A percentile compares a stretch with the other conserved stretches of the same genome.
Conservation (phyloP, 1,140 invertebrate genomes). For the Wasmannia auropunctata region DNA sequence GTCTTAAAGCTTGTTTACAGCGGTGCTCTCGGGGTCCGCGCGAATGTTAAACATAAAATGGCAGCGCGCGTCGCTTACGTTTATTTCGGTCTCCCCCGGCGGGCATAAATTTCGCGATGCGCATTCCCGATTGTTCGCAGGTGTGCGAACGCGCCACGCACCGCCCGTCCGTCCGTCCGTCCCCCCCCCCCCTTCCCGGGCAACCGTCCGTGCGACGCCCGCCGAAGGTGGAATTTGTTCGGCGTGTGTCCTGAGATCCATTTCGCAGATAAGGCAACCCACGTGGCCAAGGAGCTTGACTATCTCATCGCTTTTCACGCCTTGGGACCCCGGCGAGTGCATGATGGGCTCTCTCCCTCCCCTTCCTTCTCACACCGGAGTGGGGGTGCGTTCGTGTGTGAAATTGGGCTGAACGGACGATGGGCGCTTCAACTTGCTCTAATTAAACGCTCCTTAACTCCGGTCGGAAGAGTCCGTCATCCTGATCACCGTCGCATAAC, state of each 20-base stretch:
- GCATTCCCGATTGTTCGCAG: conserved; percentile 54
- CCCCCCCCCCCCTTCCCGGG: neutral
- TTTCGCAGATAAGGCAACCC: conserved; percentile 64
- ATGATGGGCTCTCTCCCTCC: no score
- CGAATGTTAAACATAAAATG: conserved; percentile 57
- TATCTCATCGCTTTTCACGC: conserved; percentile 78
- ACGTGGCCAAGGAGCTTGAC: conserved; percentile 77
- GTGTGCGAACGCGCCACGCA: conserved; percentile 38
- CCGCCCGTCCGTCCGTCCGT: neutral
- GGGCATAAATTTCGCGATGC: conserved; percentile 54
- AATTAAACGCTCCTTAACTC: conserved; percentile 79
- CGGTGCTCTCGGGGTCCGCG: conserved; percentile 7
- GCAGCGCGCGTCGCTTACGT: conserved; percentile 47
- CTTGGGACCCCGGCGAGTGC: conserved; percentile 57
- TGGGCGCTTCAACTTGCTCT: conserved; percentile 31
- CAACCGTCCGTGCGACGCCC: conserved; percentile 2
- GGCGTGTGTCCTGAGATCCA: conserved; percentile 65
- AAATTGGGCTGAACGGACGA: conserved; percentile 46
- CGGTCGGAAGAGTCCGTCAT: conserved; percentile 63
- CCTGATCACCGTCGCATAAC: conserved; percentile 42
- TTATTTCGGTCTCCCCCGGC: conserved; percentile 14
- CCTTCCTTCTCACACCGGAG: no score
- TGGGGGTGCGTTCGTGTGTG: conserved; percentile 52
- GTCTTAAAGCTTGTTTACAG: conserved; percentile 44
- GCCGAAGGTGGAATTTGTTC: conserved; percentile 30